Base-by-base conservation (phyloP, 2,888 invertebrate genomes). In the Pheosia tremula region DNA sequence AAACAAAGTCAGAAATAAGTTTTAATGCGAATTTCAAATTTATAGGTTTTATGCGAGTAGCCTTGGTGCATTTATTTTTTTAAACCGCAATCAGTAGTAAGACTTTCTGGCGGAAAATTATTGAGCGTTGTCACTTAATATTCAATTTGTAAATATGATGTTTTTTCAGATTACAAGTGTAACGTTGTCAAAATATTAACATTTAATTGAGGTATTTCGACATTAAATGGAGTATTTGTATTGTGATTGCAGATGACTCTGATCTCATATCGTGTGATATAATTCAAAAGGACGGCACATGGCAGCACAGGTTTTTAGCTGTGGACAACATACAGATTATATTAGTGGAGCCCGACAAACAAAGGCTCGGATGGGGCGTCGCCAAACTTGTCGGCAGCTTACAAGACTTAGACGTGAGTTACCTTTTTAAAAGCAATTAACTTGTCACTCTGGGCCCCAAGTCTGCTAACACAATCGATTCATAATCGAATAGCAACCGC, bases 251-350 rank as follows among this genome's bases (percentile, higher is more conserved):
- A 99, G 99, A 98, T 90, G 99, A 99, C 88, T 98, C 99, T 72
- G 99, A 99, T 91, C 94, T 99, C 66, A 98, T 99, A 81, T 98
- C 98, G 1, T 99, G 99, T 85, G 98, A 98, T 24, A 98, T 99
- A 49, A 96, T 98, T 39, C 96, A 96, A 80, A 97, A 98, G 84
- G 98, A 99, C 78, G 97, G 97, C 41, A 96, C 96, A 43, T 98
- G 98, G 92, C 97, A 97, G 71, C 95, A 98, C 53, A 94, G 99
- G n/a, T 99, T 99, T 87, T 93, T 99, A 58, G 99, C 99, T 0
- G 99, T 99, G 54, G 99, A 99, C 86, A 96, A 97, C 36, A 95
- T 98, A 58, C 99, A 99, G 87, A 94, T 99, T 72, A 99, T 99
- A 69, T 94, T 99, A 11, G 99, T 99, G 0, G 99, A 99, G 83